Conservation (phyloP, 2,113 vertebrate genomes). For the Echinops telfairi region DNA sequence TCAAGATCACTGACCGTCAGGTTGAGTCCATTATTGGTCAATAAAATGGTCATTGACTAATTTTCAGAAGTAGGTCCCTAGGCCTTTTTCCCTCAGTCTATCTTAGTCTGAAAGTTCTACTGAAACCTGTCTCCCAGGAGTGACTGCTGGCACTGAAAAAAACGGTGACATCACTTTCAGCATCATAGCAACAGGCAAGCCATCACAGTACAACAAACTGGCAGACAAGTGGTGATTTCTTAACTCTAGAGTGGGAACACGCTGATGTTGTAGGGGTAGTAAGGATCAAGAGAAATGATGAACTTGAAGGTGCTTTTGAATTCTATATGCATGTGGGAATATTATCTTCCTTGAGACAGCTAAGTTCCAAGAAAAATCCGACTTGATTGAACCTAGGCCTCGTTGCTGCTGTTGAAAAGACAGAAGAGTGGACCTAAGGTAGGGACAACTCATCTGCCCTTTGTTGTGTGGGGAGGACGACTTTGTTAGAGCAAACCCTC, state of each 20-base stretch:
- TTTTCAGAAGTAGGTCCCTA: neutral
- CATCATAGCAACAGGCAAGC: neutral
- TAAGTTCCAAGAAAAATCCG: neutral
- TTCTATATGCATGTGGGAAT: neutral
- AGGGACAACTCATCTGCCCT: neutral
- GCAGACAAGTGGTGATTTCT: neutral
- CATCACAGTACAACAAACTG: neutral
- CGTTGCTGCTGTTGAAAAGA: slow-evolving; percentile 4
- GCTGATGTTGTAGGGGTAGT: neutral
- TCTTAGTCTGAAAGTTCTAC: neutral
- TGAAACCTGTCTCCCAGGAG: neutral
- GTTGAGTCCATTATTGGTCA: neutral
- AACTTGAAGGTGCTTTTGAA: slow-evolving; percentile 23
- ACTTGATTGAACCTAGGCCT: neutral
- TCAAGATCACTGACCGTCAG: neutral
- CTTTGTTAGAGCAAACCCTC: neutral
- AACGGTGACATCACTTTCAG: neutral
- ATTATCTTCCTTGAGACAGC: slow-evolving; percentile 5
- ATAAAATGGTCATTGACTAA: neutral
- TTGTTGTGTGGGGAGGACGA: neutral
- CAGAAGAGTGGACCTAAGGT: neutral
- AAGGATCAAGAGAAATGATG: neutral
- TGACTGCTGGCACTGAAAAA: neutral
- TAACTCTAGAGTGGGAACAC: neutral
- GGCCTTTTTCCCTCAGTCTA: neutral